Evolutionary conservation across 2,113 vertebrate species (phyloP).

Genomic region (Calypte anna): DNA sequence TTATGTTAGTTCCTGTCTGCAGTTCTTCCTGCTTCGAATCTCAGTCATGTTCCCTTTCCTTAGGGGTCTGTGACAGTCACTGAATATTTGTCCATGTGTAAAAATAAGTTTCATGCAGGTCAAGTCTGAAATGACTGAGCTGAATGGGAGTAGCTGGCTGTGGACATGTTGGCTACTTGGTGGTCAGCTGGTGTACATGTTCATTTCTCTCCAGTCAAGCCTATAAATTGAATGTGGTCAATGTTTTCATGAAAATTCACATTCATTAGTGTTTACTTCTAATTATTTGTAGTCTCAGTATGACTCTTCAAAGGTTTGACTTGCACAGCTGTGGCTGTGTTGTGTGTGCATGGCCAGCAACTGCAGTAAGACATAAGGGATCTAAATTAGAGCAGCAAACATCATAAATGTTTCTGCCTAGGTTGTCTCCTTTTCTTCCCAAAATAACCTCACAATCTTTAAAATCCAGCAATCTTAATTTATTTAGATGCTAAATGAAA

Average conservation of each 20-base stretch:
- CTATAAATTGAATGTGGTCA: background rate
- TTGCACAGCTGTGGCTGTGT: background rate
- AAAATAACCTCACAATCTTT: background rate
- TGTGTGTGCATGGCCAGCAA: background rate
- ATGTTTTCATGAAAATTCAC: background rate
- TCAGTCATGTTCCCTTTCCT: background rate
- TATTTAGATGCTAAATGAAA: slow-evolving; percentile 5
- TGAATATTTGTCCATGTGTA: background rate
- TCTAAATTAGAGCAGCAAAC: background rate
- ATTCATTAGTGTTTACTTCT: background rate
- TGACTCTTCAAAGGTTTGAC: background rate
- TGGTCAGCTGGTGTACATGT: background rate
- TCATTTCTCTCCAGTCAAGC: background rate
- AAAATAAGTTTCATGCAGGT: background rate
- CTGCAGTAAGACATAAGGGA: background rate
- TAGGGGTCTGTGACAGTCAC: background rate
- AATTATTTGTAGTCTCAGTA: background rate
- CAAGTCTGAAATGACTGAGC: background rate
- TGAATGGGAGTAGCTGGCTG: background rate
- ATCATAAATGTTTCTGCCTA: background rate
- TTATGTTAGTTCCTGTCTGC: background rate
- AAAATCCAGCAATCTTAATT: background rate
- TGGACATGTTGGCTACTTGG: rapidly evolving
- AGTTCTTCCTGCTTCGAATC: background rate
- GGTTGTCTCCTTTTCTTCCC: background rate